Base-by-base conservation (phyloP, 2,113 vertebrate genomes). In the Lutjanus erythropterus region DNA sequence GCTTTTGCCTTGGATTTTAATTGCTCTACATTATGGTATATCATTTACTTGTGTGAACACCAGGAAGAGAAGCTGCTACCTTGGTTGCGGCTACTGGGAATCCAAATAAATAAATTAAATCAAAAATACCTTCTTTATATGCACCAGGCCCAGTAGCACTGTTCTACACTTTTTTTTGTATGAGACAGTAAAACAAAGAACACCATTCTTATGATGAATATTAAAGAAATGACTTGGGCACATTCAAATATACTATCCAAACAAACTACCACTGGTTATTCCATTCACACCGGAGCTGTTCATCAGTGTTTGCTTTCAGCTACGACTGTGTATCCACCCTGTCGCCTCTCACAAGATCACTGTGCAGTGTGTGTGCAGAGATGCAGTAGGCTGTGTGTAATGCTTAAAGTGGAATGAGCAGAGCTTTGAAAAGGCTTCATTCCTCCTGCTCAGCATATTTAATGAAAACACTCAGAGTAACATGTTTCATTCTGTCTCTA, bases 231-330 rank as follows among this genome's bases (percentile, higher is more conserved):
- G 6, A 50, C 3, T 33, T 2, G 9, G 37, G 14, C 44, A 15
- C 2, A 79, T 77, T 50, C 72, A 83, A 85, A 85, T 85, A 10
- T 15, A 14, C 23, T 49, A n/a, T 55, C 29, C 37, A 80, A 75
- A 72, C 62, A 75, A 69, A 73, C 61, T 42, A 41, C 2, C 6
- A n/a, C 9, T 46, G 46, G 58, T 79, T 66, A 59, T 67, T 71
- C 70, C 23, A 9, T 7, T 68, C 33, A 58, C 64, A 55, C 5
- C n/a, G 7, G 50, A 61, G 71, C 75, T 77, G 19, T 81, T 81
- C 25, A 60, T 50, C 69, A 41, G 31, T 70, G 62, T 85, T 85
- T 81, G 50, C 66, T 21, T 44, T 68, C 53, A 66, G 71, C 55
- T 50, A 10, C 25, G 15, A 58, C 29, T 61, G 58, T 29, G 67